Percentiles rank a stretch among this genome's conserved stretches.
Evolutionary conservation across 2,113 vertebrate species (phyloP).

Genomic region (rabbit (Oryctolagus cuniculus)): DNA sequence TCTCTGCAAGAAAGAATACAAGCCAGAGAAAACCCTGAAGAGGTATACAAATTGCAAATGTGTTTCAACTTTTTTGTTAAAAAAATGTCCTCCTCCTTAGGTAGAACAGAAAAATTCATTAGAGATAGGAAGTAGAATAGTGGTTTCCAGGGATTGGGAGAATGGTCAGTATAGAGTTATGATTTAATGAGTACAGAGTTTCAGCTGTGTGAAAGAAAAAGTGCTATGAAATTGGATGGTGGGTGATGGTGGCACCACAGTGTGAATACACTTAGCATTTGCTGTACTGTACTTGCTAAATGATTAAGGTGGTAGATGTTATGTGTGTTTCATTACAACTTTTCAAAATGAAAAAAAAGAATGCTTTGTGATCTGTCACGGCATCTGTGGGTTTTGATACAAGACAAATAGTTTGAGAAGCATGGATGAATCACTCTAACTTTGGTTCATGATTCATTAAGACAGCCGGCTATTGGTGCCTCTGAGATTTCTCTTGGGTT

Average conservation of each 20-base stretch:
- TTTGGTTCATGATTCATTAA: neutral
- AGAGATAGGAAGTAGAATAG: neutral
- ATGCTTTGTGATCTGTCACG: neutral
- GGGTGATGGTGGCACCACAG: neutral
- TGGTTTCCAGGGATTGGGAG: too few species aligned
- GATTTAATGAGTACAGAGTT: neutral
- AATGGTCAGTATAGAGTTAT: neutral
- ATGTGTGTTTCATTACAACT: neutral
- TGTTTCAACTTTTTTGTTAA: neutral
- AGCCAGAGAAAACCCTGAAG: conserved; percentile 92
- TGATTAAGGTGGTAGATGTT: neutral
- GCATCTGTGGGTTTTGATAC: neutral
- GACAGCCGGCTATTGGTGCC: neutral
- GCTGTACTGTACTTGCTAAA: neutral
- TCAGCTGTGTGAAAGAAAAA: neutral
- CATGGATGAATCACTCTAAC: neutral
- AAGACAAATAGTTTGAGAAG: neutral
- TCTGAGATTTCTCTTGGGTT: neutral
- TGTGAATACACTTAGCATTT: neutral
- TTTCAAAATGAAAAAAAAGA: neutral
- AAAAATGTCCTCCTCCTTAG: neutral
- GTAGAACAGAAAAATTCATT: neutral
- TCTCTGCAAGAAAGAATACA: conserved; percentile 94
- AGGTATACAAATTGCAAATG: conserved; percentile 87
- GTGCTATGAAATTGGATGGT: neutral